Evolutionary conservation across 2,797 vertebrate genomes (phyloP).

Genomic region (Acanthornis magna): DNA sequence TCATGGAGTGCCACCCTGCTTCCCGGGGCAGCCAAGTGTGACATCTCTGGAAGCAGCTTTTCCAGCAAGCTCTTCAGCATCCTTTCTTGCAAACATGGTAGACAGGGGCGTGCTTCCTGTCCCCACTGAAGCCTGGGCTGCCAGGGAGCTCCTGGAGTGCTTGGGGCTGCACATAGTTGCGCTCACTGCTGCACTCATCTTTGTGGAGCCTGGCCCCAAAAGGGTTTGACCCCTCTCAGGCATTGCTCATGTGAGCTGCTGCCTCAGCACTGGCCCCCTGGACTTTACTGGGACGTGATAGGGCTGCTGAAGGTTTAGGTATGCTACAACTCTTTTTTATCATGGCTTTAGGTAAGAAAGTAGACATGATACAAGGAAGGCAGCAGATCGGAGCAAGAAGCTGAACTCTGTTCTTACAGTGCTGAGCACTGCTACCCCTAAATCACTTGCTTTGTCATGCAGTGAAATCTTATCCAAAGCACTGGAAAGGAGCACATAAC

Average conservation of each 20-base stretch:
- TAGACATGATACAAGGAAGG: background rate
- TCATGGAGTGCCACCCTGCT: background rate
- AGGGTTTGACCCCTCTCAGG: background rate
- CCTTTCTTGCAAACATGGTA: accelerated
- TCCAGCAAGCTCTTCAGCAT: accelerated
- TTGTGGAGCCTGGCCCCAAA: background rate
- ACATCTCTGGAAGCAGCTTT: background rate
- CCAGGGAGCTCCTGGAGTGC: background rate
- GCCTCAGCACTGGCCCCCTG: background rate
- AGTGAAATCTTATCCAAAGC: background rate
- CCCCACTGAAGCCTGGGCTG: background rate
- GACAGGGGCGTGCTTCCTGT: background rate
- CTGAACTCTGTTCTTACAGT: background rate
- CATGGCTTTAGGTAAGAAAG: background rate
- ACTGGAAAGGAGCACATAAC: background rate
- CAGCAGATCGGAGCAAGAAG: background rate
- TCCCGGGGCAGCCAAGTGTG: background rate
- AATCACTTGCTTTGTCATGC: background rate
- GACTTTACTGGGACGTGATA: background rate
- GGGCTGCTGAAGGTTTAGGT: background rate
- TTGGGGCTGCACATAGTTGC: accelerated
- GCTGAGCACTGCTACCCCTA: background rate
- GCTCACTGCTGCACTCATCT: background rate
- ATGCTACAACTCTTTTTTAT: background rate
- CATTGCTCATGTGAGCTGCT: background rate